Evolutionary conservation across 2,113 vertebrate species (phyloP), one percentile per base, ranked within the genome.

Genomic region (Scolopax mira): DNA sequence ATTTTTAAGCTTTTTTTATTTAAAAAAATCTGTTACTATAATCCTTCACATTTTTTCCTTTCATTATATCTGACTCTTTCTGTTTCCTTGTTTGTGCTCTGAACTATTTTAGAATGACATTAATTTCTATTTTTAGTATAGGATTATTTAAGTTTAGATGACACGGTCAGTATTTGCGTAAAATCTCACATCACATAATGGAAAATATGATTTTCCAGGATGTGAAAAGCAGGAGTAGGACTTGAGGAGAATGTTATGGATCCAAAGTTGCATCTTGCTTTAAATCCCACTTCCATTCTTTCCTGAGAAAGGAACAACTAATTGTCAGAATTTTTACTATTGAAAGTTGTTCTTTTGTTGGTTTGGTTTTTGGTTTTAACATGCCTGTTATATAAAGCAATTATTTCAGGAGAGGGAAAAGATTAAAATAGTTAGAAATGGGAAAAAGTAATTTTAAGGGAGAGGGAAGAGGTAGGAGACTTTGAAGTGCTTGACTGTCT

Each of bases 111-210:
- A 35, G 51, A 87, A 73, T 85, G 1, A 72, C 44, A 82, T 58
- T 58, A 16, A 71, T 88, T 94, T 88, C 90, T 93, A n/a, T 82
- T 90, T 88, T 88, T 93, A 91, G 81, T 72, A 35, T 39, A 65
- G 71, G 49, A 75, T 79, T 87, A 67, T 93, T 88, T 75, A 91
- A 77, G 35, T 77, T 82, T 39, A 94, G 70, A 69, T 72, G 85
- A 49, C 66, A 75, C 10, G 78, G 61, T 65, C 39, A 35, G 65
- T 62, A 55, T 55, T 91, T 44, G n/a, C 37, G 19, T 93, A 77
- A 83, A 94, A 88, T 77, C 60, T 79, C 66, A 41, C 19, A 61
- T 85, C 42, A 11, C 27, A 28, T 79, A 6, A 52, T 89, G 84
- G 91, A 95, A 95, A 94, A 70, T 57, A 70, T 10, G 4, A 49